Percentiles rank a stretch among this genome's conserved stretches.
phyloP scores from a whole-genome alignment of 2,113 vertebrate genomes.

The Tetraodon nigroviridis region DNA sequence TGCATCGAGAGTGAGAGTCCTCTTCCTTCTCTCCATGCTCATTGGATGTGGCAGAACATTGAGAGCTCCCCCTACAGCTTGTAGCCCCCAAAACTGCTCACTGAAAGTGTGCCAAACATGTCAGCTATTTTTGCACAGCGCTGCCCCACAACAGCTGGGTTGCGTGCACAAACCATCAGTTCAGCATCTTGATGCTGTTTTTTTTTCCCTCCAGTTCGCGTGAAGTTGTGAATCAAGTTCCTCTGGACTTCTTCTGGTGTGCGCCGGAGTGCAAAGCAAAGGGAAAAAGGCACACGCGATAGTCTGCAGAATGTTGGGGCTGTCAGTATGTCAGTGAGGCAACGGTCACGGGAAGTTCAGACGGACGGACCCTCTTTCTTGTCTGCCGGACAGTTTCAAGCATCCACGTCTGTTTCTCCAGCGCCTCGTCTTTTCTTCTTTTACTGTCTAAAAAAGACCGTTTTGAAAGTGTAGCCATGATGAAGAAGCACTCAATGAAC shows the following conservation, averaged over 20 bases:
- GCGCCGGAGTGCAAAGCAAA: background rate
- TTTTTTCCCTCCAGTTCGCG: background rate
- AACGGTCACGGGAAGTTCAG: slow-evolving; percentile 40
- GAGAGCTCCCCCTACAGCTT: slow-evolving; percentile 21
- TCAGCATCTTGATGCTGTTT: background rate
- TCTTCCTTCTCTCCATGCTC: background rate
- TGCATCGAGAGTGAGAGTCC: background rate
- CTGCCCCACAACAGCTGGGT: background rate
- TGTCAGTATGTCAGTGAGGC: slow-evolving; percentile 25
- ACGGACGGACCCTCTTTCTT: slow-evolving; percentile 5
- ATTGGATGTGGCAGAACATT: background rate
- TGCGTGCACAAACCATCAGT: background rate
- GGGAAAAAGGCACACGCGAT: slow-evolving; percentile 17
- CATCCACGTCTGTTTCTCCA: background rate
- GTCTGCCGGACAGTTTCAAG: slow-evolving; percentile 8
- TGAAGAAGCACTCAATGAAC: slow-evolving; percentile 28
- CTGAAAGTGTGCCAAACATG: background rate
- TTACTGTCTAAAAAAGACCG: background rate
- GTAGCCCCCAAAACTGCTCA: background rate
- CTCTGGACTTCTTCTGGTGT: background rate
- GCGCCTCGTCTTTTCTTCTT: background rate
- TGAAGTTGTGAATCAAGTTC: background rate
- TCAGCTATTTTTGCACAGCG: background rate
- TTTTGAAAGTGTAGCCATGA: slow-evolving; percentile 1
- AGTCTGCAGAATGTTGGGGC: slow-evolving; percentile 11